Conservation (phyloP, 2,797 vertebrate species). For the Amniataba percoides region DNA sequence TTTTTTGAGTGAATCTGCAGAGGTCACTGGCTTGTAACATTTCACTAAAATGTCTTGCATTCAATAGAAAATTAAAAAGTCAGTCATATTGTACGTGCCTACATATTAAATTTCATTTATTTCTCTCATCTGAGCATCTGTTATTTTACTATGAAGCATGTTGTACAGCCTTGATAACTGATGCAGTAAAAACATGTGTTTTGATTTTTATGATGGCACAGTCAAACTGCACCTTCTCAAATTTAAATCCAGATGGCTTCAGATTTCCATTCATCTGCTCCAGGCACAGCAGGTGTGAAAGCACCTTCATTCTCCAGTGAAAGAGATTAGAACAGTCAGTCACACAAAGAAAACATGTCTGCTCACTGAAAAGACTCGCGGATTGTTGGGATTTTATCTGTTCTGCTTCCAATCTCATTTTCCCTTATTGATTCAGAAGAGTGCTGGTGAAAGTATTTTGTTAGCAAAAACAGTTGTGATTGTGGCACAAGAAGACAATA, state of each 20-base stretch:
- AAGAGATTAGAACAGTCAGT: conserved; percentile 39
- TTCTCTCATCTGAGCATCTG: neutral
- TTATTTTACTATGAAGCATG: neutral
- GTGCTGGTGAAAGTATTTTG: conserved; percentile 10
- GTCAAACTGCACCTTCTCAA: neutral
- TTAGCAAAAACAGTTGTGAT: conserved; percentile 31
- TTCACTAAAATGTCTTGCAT: neutral
- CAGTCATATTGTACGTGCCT: too few species aligned
- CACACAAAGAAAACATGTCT: conserved; percentile 42
- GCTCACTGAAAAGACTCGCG: conserved; percentile 17
- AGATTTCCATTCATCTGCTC: conserved; percentile 35
- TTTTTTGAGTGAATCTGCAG: neutral
- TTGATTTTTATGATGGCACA: neutral
- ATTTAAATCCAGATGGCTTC: conserved; percentile 36
- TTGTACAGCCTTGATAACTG: neutral
- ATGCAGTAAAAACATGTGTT: conserved; percentile 8
- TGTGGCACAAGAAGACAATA: neutral
- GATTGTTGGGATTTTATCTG: conserved; percentile 29
- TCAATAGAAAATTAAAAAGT: neutral
- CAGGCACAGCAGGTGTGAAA: conserved; percentile 46
- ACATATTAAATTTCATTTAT: neutral
- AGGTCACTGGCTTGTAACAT: neutral
- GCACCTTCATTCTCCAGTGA: conserved; percentile 28
- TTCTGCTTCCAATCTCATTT: conserved; percentile 41
- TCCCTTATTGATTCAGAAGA: conserved; percentile 11